These are phyloP conservation scores for Lethrus apterus DNA, from an alignment of 1,140 invertebrate species.

Conservation along the genomic window DNA sequence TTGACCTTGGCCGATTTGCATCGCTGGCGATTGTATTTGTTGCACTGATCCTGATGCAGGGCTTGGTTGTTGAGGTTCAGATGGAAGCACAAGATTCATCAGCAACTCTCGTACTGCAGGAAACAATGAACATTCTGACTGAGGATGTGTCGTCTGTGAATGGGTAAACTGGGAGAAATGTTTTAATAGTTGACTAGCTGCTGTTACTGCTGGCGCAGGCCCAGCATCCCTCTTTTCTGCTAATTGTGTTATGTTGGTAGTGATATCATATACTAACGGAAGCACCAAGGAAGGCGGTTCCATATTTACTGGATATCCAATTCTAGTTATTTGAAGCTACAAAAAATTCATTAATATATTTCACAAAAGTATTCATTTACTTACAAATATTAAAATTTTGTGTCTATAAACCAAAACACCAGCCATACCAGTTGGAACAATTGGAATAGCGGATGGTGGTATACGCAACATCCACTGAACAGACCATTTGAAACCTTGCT, in stretches of 20 bases:
- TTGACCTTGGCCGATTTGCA: slow-evolving; percentile 46
- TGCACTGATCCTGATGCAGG: slow-evolving; percentile 44
- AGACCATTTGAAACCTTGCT: slow-evolving; percentile 63
- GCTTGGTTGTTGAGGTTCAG: slow-evolving; percentile 39
- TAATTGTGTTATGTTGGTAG: slow-evolving; percentile 75
- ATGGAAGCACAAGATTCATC: slow-evolving; percentile 65
- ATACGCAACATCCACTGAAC: slow-evolving; percentile 86
- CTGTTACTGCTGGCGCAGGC: slow-evolving; percentile 52
- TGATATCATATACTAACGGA: slow-evolving; percentile 83
- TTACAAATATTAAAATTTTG: slow-evolving; percentile 86
- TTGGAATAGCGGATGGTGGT: slow-evolving; percentile 74
- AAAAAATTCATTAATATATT: slow-evolving; percentile 26
- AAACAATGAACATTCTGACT: slow-evolving; percentile 78
- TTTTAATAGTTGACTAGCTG: slow-evolving; percentile 59
- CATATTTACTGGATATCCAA: slow-evolving; percentile 50
- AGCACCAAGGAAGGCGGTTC: slow-evolving; percentile 76
- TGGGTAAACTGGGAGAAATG: slow-evolving; percentile 56
- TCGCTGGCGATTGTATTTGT: slow-evolving; percentile 48
- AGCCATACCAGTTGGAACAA: slow-evolving; percentile 77
- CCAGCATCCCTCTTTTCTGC: slow-evolving; percentile 69
- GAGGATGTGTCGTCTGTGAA: slow-evolving; percentile 38
- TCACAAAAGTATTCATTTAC: slow-evolving; percentile 34
- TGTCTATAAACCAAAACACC: slow-evolving; percentile 74
- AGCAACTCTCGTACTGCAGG: slow-evolving; percentile 81
- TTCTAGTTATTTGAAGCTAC: slow-evolving; percentile 76